These are phyloP conservation scores for Puffinus mauretanicus DNA, from an alignment of 2,113 vertebrate genomes.

Conservation along the genomic window DNA sequence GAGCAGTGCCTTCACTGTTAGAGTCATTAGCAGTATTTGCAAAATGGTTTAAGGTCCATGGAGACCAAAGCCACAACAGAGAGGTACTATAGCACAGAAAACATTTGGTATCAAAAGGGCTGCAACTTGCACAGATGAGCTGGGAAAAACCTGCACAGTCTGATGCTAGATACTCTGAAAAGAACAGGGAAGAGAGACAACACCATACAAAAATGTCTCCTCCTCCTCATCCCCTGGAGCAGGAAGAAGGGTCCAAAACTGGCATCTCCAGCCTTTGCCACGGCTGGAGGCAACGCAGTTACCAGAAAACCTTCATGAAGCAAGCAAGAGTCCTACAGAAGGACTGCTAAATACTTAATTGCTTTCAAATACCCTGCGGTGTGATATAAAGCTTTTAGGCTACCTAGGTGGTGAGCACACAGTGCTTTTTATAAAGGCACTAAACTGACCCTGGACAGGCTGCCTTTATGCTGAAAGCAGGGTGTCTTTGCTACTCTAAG, in stretches of 20 bases:
- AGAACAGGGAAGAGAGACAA: background rate
- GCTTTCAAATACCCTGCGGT: background rate
- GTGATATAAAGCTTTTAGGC: background rate
- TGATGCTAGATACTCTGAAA: background rate
- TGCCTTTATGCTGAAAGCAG: background rate
- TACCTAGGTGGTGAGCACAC: background rate
- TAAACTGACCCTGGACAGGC: background rate
- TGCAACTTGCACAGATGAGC: background rate
- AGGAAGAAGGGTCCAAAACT: background rate
- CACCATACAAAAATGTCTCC: background rate
- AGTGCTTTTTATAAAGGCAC: background rate
- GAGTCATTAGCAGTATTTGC: background rate
- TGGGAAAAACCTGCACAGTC: background rate
- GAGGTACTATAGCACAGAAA: background rate
- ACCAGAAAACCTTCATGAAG: background rate
- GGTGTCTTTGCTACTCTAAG: background rate
- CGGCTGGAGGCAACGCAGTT: fast-evolving
- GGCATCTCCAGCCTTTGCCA: background rate
- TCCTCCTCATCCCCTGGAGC: background rate
- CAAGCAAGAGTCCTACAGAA: background rate
- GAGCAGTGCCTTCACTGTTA: background rate
- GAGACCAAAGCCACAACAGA: background rate
- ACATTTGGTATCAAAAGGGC: background rate
- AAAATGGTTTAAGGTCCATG: background rate
- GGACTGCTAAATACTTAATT: background rate